Evolutionary conservation across 1,140 invertebrate species (phyloP).

Genomic region (Arion vulgaris): DNA sequence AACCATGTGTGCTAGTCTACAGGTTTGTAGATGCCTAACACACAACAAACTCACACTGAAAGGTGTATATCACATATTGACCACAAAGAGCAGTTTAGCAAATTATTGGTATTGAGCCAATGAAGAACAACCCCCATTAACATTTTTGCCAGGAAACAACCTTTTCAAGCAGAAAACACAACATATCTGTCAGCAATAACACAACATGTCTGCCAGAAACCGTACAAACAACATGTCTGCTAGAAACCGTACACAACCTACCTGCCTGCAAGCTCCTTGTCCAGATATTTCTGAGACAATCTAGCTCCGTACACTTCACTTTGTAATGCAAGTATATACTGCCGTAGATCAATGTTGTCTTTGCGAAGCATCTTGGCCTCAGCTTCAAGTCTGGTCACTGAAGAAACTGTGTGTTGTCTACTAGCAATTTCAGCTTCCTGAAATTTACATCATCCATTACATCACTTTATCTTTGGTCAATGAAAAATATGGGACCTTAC

Average conservation of each 20-base stretch:
- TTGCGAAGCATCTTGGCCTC: constrained; percentile 79
- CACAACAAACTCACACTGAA: no score
- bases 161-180: background rate
- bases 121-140: no score
- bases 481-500: no score
- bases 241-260: constrained; percentile 48
- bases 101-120: no score
- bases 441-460: background rate
- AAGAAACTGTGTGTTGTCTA: constrained; percentile 69
- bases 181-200: background rate
- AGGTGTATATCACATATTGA: no score
- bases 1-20: no score
- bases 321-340: constrained; percentile 82
- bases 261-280: constrained; percentile 88
- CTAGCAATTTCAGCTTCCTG: constrained; percentile 74
- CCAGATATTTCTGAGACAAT: constrained; percentile 87
- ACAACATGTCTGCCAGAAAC: background rate
- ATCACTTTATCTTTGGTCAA: no score
- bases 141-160: no score
- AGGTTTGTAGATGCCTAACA: no score
- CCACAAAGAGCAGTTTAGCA: no score
- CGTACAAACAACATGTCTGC: background rate
- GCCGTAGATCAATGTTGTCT: constrained; percentile 82
- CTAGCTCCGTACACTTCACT: constrained; percentile 87
- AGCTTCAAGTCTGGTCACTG: constrained; percentile 74